These are phyloP conservation scores for Pseudomyrmex cubaensis DNA, from an alignment of 1,140 invertebrate species.

Conservation along the genomic window DNA sequence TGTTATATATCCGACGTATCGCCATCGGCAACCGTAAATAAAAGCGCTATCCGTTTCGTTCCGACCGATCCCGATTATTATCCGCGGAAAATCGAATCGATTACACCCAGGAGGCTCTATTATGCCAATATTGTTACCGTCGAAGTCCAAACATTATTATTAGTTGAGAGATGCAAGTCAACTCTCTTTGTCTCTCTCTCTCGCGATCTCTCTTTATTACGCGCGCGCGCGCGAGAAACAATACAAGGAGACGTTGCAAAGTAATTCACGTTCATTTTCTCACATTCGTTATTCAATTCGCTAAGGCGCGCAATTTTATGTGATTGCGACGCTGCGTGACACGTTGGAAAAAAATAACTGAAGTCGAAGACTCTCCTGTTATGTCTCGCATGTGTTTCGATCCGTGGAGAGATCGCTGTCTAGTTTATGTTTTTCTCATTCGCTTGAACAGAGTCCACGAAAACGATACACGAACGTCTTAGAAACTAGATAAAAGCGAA, in stretches of 20 bases:
- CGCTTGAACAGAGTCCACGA: too few species aligned
- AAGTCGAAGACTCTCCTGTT: background rate
- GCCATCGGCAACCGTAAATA: slow-evolving; percentile 43
- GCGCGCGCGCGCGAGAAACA: background rate
- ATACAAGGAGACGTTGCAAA: background rate
- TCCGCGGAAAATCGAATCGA: slow-evolving; percentile 54
- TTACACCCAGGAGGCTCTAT: slow-evolving; percentile 48
- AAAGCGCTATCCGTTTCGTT: slow-evolving; percentile 19
- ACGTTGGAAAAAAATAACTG: background rate
- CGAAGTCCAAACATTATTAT: slow-evolving; percentile 47
- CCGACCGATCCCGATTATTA: slow-evolving; percentile 44
- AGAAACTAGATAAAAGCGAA: too few species aligned
- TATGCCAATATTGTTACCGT: slow-evolving; percentile 52
- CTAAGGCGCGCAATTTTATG: background rate
- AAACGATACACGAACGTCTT: too few species aligned
- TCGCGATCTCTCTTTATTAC: background rate
- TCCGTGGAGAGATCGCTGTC: too few species aligned
- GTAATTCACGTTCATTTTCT: too few species aligned
- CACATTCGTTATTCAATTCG: slow-evolving; percentile 3
- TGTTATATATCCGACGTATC: slow-evolving; percentile 5
- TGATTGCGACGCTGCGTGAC: background rate
- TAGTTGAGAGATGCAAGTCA: slow-evolving; percentile 18
- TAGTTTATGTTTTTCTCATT: too few species aligned
- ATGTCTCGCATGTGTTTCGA: background rate
- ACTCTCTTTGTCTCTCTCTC: background rate